Evolutionary conservation across 2,113 vertebrate species (phyloP), one percentile per base, ranked within the genome.

Genomic region (Sterna hirundo): DNA sequence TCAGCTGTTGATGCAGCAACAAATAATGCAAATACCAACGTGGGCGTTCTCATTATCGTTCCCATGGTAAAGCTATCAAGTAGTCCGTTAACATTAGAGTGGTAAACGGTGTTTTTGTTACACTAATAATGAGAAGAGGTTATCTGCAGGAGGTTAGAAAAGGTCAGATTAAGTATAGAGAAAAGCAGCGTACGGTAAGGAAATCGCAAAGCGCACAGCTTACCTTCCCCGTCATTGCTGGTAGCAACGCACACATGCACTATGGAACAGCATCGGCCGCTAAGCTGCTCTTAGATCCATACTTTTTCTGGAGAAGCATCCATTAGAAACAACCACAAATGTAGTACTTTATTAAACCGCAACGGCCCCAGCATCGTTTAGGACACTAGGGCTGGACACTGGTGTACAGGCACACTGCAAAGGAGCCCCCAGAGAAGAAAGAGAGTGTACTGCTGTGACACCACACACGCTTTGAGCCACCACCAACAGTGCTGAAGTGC

Each of bases 391-490:
- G 44, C 47, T 23, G 6, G 18, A 60, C 15, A 3, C 11, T 14
- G 9, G 4, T 0, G 0, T 0, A 23, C 3, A 38, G 12, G 11
- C 3, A 29, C 1, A 4, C 10, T 15, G 15, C 2, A 0, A 36
- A 2, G 3, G 13, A 34, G 10, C 2, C 2, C 27, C 36, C 17
- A 4, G 5, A 5, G 19, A 13, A n/a, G 5, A 49, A 6, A 15
- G 10, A 2, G 0, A 3, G 13, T 14, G 4, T 2, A 0, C 47
- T n/a, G 27, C 42, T 26, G 11, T 2, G 44, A 36, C 25, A 2
- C 19, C 6, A 2, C 4, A 17, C 3, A 3, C 6, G 0, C 11
- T 27, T 2, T 6, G 1, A 85, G 46, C 11, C 13, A 77, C 21
- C 27, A 58, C n/a, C 4, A 15, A 4, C 22, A 26, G 27, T 2